Conservation (phyloP, 2,113 vertebrate genomes). For the Oryzias melastigma region DNA sequence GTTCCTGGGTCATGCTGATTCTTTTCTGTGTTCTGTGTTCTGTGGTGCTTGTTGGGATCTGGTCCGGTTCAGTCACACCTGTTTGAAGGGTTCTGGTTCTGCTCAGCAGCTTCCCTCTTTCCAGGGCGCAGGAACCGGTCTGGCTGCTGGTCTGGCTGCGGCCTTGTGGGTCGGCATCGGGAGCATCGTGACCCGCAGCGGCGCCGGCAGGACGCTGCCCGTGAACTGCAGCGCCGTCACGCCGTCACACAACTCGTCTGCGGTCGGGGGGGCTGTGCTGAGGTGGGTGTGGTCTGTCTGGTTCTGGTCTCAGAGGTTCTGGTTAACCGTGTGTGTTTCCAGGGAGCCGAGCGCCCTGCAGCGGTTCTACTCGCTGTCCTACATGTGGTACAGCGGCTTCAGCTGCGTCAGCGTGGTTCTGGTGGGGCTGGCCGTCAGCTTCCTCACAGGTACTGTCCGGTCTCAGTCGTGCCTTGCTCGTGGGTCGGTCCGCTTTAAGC, state of each 20-base stretch:
- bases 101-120: not conserved
- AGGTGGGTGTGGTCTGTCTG: constrained; percentile 45
- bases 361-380: constrained; percentile 86
- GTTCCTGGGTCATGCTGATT: no score
- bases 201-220: fast-evolving
- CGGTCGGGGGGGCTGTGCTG: constrained; percentile 30
- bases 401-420: constrained; percentile 85
- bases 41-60: no score
- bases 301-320: no score
- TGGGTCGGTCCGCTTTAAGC: not conserved
- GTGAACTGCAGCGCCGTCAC: constrained; percentile 35
- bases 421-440: constrained; percentile 85
- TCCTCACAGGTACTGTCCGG: constrained; percentile 80
- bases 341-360: constrained; percentile 68
- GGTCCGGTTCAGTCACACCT: no score
- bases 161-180: constrained; percentile 92
- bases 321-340: no score
- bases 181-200: constrained; percentile 67
- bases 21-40: no score
- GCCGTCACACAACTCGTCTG: constrained; percentile 63
- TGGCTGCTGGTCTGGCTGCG: constrained; percentile 81
- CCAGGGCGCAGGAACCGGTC: constrained; percentile 85
- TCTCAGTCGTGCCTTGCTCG: not conserved
- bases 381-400: constrained; percentile 93
- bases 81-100: no score